Evolutionary conservation across 2,797 vertebrate genomes (phyloP), one percentile per base, ranked within the genome.

Genomic region (Danio kyathit): DNA sequence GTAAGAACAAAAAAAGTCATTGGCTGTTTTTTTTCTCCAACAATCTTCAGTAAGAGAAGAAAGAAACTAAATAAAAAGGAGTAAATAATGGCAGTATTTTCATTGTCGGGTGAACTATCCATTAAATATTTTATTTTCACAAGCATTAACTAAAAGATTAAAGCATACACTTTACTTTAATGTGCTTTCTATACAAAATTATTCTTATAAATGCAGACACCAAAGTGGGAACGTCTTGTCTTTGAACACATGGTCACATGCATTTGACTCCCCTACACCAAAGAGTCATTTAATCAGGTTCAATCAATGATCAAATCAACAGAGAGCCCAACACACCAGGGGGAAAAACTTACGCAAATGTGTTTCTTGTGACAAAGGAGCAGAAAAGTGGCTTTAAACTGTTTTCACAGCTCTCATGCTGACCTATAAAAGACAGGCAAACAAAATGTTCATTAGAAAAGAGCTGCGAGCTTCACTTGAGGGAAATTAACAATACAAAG

Each of bases 401-500:
- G 21, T 12, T 73, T 44, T 73, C 12, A 1, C 16, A 59, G 9
- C 16, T 52, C 29, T 52, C 48, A 12, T 17, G 71, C 56, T 60
- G 71, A 48, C 40, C 19, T 11, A 16, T 59, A 41, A 19, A 72
- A 41, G 43, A 49, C 43, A 51, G 6, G 13, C 63, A 76, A 49
- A 70, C 76, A 51, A 70, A 61, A 16, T 43, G n/a, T 61, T 71
- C 2, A 5, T 63, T 79, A 63, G 57, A 79, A 44, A 12, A 10
- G 14, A 72, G 60, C 54, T 71, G 74, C n/a, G 57, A 48, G 13
- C 17, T 86, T 86, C 44, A 77, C 46, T 54, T 6, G 41, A 63
- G 8, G 40, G 14, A 72, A 13, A 7, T 60, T 17, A 70, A 21
- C 54, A 56, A 48, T 14, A 14, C 17, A 41, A 17, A 44, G 60